Percentiles rank a stretch among this genome's conserved stretches.
Conservation (phyloP, 2,888 invertebrate species). For the Trichopoda pennipes region DNA sequence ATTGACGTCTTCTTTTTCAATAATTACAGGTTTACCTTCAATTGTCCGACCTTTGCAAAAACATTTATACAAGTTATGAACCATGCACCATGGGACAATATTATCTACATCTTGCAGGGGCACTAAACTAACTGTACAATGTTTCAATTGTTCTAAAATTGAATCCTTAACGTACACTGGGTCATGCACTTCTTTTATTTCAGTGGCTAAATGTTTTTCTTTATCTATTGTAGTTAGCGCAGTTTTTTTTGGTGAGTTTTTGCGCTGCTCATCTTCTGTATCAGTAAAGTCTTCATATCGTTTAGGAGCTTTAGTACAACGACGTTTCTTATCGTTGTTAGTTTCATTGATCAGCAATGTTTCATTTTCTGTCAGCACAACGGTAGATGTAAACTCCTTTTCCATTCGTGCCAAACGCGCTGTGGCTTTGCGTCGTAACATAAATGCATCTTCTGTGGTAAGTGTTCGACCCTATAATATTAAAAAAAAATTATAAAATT, state of each 20-base stretch:
- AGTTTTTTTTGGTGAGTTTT: constrained; percentile 44
- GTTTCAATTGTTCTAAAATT: constrained; percentile 73
- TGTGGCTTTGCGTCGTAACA: constrained; percentile 79
- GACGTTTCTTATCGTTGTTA: constrained; percentile 81
- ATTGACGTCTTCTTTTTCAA: constrained; percentile 74
- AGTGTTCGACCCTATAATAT: constrained; percentile 75
- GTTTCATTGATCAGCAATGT: constrained; percentile 84
- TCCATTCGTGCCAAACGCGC: constrained; percentile 85
- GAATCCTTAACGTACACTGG: constrained; percentile 73
- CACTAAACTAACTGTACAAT: constrained; percentile 76
- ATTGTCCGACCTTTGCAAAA: constrained; percentile 82
- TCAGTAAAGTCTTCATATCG: constrained; percentile 83
- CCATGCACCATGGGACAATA: constrained; percentile 85
- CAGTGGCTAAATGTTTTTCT: constrained; percentile 59
- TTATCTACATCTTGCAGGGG: constrained; percentile 79
- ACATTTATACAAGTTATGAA: constrained; percentile 85
- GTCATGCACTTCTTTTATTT: constrained; percentile 69
- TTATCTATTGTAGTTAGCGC: constrained; percentile 49
- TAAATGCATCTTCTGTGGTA: constrained; percentile 79
- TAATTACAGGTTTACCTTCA: constrained; percentile 76
- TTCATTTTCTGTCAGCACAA: constrained; percentile 85
- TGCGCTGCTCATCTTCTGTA: constrained; percentile 71
- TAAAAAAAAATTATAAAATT: background rate
- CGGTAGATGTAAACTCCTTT: constrained; percentile 87
- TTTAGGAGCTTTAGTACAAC: constrained; percentile 84